Evolutionary conservation across 2,113 vertebrate genomes (phyloP).

Genomic region (Calyptomena viridis): DNA sequence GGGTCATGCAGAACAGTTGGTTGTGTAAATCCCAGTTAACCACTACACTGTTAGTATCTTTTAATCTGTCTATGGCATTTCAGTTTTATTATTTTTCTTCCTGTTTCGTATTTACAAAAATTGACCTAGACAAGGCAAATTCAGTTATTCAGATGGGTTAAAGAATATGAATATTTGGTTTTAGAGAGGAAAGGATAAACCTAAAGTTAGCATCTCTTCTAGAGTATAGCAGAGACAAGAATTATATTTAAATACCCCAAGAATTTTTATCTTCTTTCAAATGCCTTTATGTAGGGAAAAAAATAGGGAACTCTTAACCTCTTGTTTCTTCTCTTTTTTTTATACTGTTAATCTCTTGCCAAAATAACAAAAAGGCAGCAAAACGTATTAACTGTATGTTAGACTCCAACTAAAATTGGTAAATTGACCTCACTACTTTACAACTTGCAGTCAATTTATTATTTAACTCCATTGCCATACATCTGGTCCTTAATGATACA

Average conservation of each 20-base stretch:
- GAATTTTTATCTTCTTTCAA: background rate
- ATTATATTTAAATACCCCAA: background rate
- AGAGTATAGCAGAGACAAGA: background rate
- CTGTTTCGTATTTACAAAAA: background rate
- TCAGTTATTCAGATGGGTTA: background rate
- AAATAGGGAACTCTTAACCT: background rate
- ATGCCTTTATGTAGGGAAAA: background rate
- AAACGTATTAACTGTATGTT: background rate
- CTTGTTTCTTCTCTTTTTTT: background rate
- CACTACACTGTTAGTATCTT: background rate
- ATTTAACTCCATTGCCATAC: background rate
- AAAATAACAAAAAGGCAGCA: background rate
- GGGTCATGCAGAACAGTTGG: background rate
- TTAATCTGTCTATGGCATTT: background rate
- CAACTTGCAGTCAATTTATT: background rate
- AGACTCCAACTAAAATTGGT: background rate
- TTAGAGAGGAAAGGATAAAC: background rate
- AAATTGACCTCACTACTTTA: background rate
- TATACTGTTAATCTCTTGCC: background rate
- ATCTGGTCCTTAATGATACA: conserved; percentile 19
- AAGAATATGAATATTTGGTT: background rate
- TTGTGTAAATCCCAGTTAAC: background rate
- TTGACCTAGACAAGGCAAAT: background rate
- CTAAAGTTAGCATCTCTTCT: background rate
- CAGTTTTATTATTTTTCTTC: background rate